Conservation (phyloP, 2,888 invertebrate genomes). For the Fragum sueziense region DNA sequence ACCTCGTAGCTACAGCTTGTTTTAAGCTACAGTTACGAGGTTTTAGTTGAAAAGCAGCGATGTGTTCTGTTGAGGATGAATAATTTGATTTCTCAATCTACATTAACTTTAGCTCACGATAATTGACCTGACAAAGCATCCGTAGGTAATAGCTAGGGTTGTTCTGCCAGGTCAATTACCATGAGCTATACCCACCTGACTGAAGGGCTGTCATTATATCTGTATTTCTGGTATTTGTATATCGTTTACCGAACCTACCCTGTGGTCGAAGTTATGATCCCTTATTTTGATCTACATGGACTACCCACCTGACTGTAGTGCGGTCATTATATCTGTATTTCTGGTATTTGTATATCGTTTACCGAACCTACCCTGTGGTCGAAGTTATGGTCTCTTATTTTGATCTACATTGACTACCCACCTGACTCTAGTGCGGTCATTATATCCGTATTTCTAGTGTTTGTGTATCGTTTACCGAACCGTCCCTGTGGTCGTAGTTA, state of each 20-base stretch:
- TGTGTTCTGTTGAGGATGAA: too few relatives aligned
- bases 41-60: too few relatives aligned
- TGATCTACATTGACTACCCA: too few relatives aligned
- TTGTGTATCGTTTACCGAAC: conserved; percentile 70
- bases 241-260: conserved; percentile 74
- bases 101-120: too few relatives aligned
- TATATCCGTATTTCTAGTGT: conserved; percentile 47
- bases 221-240: conserved; percentile 30
- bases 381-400: conserved; percentile 74
- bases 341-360: conserved; percentile 60
- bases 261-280: too few relatives aligned
- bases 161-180: too few relatives aligned
- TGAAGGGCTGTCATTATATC: conserved; percentile 58
- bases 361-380: conserved; percentile 76
- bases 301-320: conserved; percentile 50
- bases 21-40: too few relatives aligned
- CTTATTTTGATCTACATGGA: too few relatives aligned
- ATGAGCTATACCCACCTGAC: conserved; percentile 47
- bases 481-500: conserved; percentile 76
- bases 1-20: too few relatives aligned
- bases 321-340: conserved; percentile 55
- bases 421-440: conserved; percentile 57
- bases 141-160: too few relatives aligned
- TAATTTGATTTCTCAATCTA: too few relatives aligned
- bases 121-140: too few relatives aligned